These are phyloP conservation scores for Harmothoe impar DNA, from an alignment of 2,888 invertebrate genomes.

Conservation along the genomic window DNA sequence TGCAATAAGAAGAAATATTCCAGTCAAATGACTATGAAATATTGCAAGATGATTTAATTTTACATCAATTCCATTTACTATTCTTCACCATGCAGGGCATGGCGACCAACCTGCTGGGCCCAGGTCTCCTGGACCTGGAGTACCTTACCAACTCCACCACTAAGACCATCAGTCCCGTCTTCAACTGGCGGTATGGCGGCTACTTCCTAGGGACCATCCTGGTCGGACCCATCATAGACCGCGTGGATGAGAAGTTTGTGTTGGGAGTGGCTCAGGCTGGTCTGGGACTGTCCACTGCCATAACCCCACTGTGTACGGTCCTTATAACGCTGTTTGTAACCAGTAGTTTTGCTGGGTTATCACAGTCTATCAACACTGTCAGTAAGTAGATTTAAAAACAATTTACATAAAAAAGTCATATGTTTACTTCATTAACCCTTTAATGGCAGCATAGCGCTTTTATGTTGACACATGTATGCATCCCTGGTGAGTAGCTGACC, in stretches of 20 bases:
- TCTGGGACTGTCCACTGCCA: neutral
- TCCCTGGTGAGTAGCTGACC: too few relatives aligned
- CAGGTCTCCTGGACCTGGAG: neutral
- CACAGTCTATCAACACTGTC: neutral
- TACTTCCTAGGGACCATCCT: neutral
- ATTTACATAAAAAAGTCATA: too few relatives aligned
- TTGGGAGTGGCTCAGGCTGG: neutral
- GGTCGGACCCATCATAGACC: neutral
- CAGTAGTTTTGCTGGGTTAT: neutral
- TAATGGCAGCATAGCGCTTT: too few relatives aligned
- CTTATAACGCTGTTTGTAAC: neutral
- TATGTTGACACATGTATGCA: too few relatives aligned
- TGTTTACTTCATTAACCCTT: too few relatives aligned
- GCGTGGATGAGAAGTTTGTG: neutral
- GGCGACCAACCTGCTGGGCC: neutral
- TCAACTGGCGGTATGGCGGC: neutral
- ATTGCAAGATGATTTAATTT: neutral
- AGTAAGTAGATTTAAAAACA: neutral
- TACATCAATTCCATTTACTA: too few relatives aligned
- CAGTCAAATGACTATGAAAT: too few relatives aligned
- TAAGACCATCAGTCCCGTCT: neutral
- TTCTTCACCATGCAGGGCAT: constrained; percentile 1
- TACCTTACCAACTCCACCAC: constrained; percentile 1
- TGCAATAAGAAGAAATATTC: too few relatives aligned
- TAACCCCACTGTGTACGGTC: neutral